Evolutionary conservation across 2,888 invertebrate species (phyloP).

Genomic region (Tetanocera ferruginea): DNA sequence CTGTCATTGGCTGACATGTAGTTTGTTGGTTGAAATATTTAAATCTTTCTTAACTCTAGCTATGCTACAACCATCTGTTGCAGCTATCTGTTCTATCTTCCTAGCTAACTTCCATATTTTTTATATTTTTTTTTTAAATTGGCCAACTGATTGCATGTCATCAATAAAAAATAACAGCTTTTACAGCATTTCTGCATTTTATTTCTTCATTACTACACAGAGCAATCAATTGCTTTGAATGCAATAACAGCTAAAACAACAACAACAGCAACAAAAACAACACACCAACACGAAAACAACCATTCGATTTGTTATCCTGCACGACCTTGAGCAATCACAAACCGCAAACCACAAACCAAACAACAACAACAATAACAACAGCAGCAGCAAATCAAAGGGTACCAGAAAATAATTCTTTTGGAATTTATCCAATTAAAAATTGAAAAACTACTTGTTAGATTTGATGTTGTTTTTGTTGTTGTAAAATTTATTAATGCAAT

Average conservation of each 20-base stretch:
- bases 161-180: slow-evolving; percentile 15
- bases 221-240: neutral
- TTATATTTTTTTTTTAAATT: neutral
- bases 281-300: neutral
- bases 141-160: slow-evolving; percentile 10
- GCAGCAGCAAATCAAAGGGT: neutral
- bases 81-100: too few relatives aligned
- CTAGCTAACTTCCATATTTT: too few relatives aligned
- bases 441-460: neutral
- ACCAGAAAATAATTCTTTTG: neutral
- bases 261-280: neutral
- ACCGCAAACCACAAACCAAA: neutral
- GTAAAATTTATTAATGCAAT: slow-evolving; percentile 7
- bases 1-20: too few relatives aligned
- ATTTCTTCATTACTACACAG: slow-evolving; percentile 3
- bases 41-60: too few relatives aligned
- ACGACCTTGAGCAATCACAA: slow-evolving; percentile 17
- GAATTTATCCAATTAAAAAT: neutral
- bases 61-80: too few relatives aligned
- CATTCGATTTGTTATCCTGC: slow-evolving; percentile 3
- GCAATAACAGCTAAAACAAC: neutral
- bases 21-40: too few relatives aligned
- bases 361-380: neutral
- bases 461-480: slow-evolving; percentile 2
- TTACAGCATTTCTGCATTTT: slow-evolving; percentile 2